Base-by-base conservation (phyloP, 1,140 invertebrate species). In the Megathymus violae region DNA sequence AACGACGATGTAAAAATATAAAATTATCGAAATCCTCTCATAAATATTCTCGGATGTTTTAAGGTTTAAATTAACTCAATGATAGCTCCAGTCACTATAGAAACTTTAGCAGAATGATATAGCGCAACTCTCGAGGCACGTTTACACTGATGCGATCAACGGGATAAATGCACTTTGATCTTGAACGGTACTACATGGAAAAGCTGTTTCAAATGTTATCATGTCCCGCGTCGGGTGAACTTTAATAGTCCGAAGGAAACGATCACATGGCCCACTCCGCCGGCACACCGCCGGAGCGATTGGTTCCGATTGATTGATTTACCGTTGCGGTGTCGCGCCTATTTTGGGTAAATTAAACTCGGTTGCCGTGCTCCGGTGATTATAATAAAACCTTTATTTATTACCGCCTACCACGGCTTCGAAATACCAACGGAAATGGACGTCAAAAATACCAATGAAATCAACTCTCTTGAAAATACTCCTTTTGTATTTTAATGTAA, bases 291-390 rank as follows among this genome's bases (percentile, higher is more conserved):
- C 2, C 62, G 61, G 63, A 67, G 34, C 43, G 31, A 60, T 40
- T 31, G 25, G n/a, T 59, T 63, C 62, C 61, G 65, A 64, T 50
- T 74, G 68, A 74, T 71, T 68, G 65, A 65, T 62, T 69, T 50
- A 67, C 58, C 47, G 56, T 43, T 31, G 44, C 13, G 31, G 50
- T 48, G 16, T 51, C 17, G 31, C 25, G 13, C n/a, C 43, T 25
- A n/a, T 58, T 58, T 44, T 44, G 22, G 52, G 41, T 27, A 46
- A 58, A 58, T 58, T 58, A 46, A 58, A 58, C 6, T 58, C 0
- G 17, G 11, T 36, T 36, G 14, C 40, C 40, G 6, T 14, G 13
- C 6, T 56, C 25, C 41, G 15, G 54, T 1, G 17, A 58, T 58
- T 44, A 44, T 44, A 58, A 44, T 41, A 19, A n/a, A 46, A 11